Base-by-base conservation (phyloP, 37 sponge, comb jelly and placozoan genomes). In the Sycon ciliatum region DNA sequence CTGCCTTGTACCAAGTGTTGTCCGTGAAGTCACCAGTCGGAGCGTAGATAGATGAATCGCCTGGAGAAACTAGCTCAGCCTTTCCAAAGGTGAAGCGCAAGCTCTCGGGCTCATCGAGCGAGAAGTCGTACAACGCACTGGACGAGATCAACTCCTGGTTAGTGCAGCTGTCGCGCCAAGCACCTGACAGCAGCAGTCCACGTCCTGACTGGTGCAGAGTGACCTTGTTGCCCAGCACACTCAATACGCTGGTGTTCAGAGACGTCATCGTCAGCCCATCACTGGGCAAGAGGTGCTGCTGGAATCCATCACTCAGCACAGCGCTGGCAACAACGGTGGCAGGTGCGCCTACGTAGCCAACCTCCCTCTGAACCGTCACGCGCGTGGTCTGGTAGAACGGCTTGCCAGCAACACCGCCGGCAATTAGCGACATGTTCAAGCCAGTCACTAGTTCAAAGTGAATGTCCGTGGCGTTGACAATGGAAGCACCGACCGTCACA, bases 261-360 rank as follows among this genome's bases (percentile, higher is more conserved):
- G 63, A 60, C 9, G 26, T 60, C 63, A 60, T 7, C 9, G 63
- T 22, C 26, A 60, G 16, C 16, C 63, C 63, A 9, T 22, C 32
- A 11, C 24, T 18, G 9, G 11, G 7, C 22, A 60, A 60, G 63
- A 60, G 7, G 16, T 11, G 16, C 32, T 22, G 7, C 32, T 60
- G 63, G 16, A 24, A 60, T 22, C 63, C 63, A 60, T 60, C 63
- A 11, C 16, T 60, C 22, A 60, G 16, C 24, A 60, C 63, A 28
- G 32, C 63, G 63, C 63, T 60, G 32, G 63, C 63, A 9, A 60
- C 7, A 18, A 60, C 63, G 7, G 63, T 24, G 9, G 63, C 63
- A 7, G 11, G 7, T 11, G 7, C 63, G 7, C 63, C 63, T 9
- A 30, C 63, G 26, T 60, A 60, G 26, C 32, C 32, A 7, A 60